A percentile compares a stretch with the other conserved stretches of the same genome.
Evolutionary conservation across 2,797 vertebrate species (phyloP).

Genomic region (Decapterus maruadsi): DNA sequence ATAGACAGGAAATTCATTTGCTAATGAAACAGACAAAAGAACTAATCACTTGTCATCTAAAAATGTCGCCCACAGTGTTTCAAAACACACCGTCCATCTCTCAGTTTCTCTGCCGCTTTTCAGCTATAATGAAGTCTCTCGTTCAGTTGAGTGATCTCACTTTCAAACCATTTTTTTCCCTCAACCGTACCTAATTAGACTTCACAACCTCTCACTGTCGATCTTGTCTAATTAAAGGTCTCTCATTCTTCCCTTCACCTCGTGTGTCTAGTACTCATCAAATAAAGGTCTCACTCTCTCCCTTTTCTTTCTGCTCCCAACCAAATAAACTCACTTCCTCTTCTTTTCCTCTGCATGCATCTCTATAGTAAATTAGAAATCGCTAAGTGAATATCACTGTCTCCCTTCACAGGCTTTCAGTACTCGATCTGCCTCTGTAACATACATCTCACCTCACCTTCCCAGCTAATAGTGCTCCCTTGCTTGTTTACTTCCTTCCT

Average conservation of each 20-base stretch:
- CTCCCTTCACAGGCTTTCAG: slow-evolving; percentile 55
- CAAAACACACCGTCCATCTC: slow-evolving; percentile 51
- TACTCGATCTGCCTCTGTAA: slow-evolving; percentile 55
- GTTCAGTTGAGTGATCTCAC: slow-evolving; percentile 72
- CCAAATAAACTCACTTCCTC: slow-evolving; percentile 71
- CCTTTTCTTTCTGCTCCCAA: slow-evolving; percentile 48
- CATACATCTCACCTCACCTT: slow-evolving; percentile 63
- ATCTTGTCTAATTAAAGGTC: slow-evolving; percentile 83
- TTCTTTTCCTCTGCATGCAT: slow-evolving; percentile 50
- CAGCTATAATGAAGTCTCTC: slow-evolving; percentile 75
- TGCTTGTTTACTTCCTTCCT: slow-evolving; percentile 71
- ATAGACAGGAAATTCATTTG: slow-evolving; percentile 67
- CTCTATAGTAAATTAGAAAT: slow-evolving; percentile 76
- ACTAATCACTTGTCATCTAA: slow-evolving; percentile 71
- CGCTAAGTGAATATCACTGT: slow-evolving; percentile 78
- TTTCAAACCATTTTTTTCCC: slow-evolving; percentile 58
- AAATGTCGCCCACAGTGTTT: slow-evolving; percentile 65
- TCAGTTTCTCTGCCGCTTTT: slow-evolving; percentile 50
- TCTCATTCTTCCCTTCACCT: slow-evolving; percentile 74
- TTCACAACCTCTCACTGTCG: slow-evolving; percentile 76
- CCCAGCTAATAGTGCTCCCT: slow-evolving; percentile 61
- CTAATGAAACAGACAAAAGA: slow-evolving; percentile 74
- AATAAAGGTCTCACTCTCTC: slow-evolving; percentile 73
- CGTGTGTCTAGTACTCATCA: slow-evolving; percentile 65
- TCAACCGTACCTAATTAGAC: slow-evolving; percentile 77